A percentile compares a stretch with the other conserved stretches of the same genome.
Evolutionary conservation across 2,888 invertebrate genomes (phyloP).

Genomic region (Polymixis flavicincta): DNA sequence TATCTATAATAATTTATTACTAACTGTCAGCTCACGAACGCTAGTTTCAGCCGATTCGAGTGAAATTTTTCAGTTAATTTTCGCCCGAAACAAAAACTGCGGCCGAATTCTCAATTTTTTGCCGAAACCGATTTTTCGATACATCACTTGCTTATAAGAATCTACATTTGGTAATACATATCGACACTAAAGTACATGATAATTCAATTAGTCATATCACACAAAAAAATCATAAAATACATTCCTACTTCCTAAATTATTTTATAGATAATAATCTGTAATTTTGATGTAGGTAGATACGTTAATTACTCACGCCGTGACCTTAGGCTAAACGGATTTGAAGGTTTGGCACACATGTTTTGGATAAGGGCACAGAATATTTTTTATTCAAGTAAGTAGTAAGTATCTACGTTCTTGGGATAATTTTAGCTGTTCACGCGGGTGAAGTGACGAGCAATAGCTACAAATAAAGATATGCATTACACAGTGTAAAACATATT

Average conservation of each 20-base stretch:
- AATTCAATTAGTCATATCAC: slow-evolving; percentile 17
- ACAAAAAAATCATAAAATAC: not conserved
- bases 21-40: not conserved
- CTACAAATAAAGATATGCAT: no score
- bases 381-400: not conserved
- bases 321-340: not conserved
- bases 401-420: not conserved
- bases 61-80: not conserved
- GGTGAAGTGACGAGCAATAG: not conserved
- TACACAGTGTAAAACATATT: not conserved
- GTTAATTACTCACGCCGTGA: not conserved
- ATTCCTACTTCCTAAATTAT: slow-evolving; percentile 1
- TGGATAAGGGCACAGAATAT: not conserved
- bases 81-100: not conserved
- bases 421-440: not conserved
- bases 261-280: not conserved
- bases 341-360: no score
- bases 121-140: not conserved
- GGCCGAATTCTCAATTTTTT: not conserved
- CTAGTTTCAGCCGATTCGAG: not conserved
- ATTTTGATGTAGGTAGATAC: not conserved
- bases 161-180: not conserved
- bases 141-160: slow-evolving; percentile 9
- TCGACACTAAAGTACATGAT: not conserved
- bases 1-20: not conserved